A percentile compares a stretch with the other conserved stretches of the same genome.
Evolutionary conservation across 2,888 invertebrate species (phyloP).

Genomic region (Dendrolimus pini): DNA sequence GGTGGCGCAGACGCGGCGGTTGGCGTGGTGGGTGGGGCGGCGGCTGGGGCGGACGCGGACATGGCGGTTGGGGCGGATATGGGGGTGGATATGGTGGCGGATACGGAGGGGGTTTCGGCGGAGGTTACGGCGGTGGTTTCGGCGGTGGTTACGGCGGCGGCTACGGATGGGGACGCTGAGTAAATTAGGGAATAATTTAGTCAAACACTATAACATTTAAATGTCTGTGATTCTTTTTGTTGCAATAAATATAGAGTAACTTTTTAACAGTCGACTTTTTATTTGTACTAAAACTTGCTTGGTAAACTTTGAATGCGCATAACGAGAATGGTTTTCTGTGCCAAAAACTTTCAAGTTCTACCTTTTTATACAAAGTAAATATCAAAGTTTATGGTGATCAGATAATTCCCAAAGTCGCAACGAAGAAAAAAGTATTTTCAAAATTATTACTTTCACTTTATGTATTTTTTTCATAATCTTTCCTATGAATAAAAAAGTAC

Average conservation of each 20-base stretch:
- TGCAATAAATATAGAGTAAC: neutral
- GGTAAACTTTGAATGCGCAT: too few species aligned
- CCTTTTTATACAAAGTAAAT: too few species aligned
- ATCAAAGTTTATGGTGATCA: too few species aligned
- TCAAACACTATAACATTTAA: neutral
- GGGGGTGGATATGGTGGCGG: conserved; percentile 11
- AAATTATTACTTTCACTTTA: too few species aligned
- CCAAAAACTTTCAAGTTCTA: too few species aligned
- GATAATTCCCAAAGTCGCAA: too few species aligned
- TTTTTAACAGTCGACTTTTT: neutral
- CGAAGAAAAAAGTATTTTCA: too few species aligned
- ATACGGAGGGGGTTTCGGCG: conserved; percentile 10
- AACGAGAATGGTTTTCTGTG: too few species aligned
- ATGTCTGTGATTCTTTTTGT: neutral
- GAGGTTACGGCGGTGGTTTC: conserved; percentile 6
- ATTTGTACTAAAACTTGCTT: neutral
- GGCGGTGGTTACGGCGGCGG: conserved; percentile 13
- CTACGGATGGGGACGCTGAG: conserved; percentile 17
- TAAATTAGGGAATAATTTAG: neutral
- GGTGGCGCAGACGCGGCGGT: conserved; percentile 11
- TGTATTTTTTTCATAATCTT: too few species aligned
- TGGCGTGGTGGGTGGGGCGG: conserved; percentile 11
- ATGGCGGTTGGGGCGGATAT: conserved; percentile 10
- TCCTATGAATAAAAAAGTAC: too few species aligned
- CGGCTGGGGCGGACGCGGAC: conserved; percentile 12